Conservation (phyloP, 2,113 vertebrate species). For the Formicarius rufipectus region DNA sequence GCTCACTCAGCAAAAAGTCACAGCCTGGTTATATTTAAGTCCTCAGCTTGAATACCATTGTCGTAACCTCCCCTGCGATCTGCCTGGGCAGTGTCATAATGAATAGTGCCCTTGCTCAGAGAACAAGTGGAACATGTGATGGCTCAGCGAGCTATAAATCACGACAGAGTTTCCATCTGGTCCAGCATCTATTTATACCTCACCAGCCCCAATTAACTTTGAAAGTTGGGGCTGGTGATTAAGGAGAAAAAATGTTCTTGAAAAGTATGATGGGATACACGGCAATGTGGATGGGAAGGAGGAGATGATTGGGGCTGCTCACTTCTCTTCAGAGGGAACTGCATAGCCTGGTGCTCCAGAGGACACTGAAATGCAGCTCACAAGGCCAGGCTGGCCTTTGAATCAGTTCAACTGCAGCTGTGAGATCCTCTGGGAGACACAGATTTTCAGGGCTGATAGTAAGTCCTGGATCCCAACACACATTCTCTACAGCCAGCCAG, state of each 20-base stretch:
- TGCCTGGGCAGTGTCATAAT: conserved; percentile 50
- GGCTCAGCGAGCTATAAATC: conserved; percentile 74
- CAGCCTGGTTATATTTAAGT: conserved; percentile 52
- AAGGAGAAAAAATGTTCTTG: conserved; percentile 47
- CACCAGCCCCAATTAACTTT: conserved; percentile 63
- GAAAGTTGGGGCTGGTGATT: conserved; percentile 40
- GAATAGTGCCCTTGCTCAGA: conserved; percentile 60
- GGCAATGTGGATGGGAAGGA: neutral
- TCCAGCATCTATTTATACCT: conserved; percentile 71
- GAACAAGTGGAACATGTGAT: conserved; percentile 64
- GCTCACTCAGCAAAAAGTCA: conserved; percentile 56
- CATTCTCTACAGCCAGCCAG: neutral
- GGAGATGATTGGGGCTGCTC: neutral
- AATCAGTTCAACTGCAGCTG: neutral
- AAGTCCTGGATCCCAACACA: neutral
- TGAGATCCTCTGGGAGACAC: neutral
- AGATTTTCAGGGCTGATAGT: neutral
- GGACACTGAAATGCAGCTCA: neutral
- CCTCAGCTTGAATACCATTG: conserved; percentile 12
- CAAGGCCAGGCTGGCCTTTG: neutral
- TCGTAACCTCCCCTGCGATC: conserved; percentile 28
- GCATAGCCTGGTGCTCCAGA: neutral
- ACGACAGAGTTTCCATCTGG: conserved; percentile 62
- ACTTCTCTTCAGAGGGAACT: neutral
- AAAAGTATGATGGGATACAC: neutral